These are phyloP conservation scores for Chlorodrepanis virens DNA, from an alignment of 2,113 vertebrate species.

Conservation along the genomic window DNA sequence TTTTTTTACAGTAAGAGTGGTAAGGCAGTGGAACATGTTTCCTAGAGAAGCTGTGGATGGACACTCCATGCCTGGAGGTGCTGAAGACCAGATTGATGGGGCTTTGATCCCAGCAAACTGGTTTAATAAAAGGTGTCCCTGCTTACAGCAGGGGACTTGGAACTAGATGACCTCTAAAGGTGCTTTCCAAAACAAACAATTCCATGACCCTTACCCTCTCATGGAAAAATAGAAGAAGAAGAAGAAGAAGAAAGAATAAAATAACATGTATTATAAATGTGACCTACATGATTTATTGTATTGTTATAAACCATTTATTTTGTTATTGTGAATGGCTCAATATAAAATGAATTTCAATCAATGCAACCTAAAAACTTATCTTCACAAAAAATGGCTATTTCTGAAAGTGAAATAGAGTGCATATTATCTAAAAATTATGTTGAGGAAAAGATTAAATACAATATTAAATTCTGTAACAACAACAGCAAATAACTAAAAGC, in stretches of 20 bases:
- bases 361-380: neutral
- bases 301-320: neutral
- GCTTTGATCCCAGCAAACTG: neutral
- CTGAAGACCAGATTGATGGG: neutral
- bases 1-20: neutral
- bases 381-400: neutral
- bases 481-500: neutral
- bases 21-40: neutral
- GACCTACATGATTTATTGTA: neutral
- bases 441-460: neutral
- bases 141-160: neutral
- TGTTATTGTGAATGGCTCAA: neutral
- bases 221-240: neutral
- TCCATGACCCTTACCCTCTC: neutral
- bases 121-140: neutral
- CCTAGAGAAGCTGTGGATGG: neutral
- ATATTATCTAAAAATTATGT: neutral
- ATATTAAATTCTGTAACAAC: neutral
- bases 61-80: neutral
- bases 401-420: neutral
- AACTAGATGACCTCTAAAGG: neutral
- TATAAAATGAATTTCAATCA: neutral
- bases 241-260: accelerated
- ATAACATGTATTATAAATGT: neutral
- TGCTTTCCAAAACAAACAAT: neutral